phyloP scores from a whole-genome alignment of 1,140 invertebrate species.

The Propsilocerus akamusi region DNA sequence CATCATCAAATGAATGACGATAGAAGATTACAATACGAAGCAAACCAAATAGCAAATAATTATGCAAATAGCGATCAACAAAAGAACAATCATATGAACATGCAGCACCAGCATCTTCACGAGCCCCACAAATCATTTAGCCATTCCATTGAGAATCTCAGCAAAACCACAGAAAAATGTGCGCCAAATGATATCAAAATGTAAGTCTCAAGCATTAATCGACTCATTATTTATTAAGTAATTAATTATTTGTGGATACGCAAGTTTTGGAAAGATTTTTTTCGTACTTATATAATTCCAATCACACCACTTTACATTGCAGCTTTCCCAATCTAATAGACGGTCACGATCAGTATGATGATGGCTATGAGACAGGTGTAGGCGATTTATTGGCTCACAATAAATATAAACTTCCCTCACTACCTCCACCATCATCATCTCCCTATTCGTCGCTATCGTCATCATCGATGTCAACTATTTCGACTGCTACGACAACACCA shows the following conservation, averaged over 20 bases:
- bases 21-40: neutral
- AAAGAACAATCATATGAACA: neutral
- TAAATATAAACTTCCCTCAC: constrained; percentile 32
- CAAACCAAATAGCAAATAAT: constrained; percentile 3
- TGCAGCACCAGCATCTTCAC: neutral
- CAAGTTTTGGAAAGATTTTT: neutral
- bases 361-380: constrained; percentile 70
- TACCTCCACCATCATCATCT: neutral
- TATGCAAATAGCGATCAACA: neutral
- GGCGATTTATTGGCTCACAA: constrained; percentile 47
- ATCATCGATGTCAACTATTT: constrained; percentile 4
- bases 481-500: neutral
- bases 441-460: neutral
- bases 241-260: neutral
- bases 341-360: constrained; percentile 28
- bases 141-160: constrained; percentile 1
- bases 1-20: neutral
- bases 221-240: neutral
- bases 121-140: neutral
- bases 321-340: constrained; percentile 1
- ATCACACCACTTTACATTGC: neutral
- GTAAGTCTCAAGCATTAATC: too few relatives aligned
- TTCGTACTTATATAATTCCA: neutral
- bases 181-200: neutral
- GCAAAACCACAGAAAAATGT: neutral